A percentile compares a stretch with the other conserved stretches of the same genome.
Conservation (phyloP, 2,113 vertebrate genomes). For the Tetraodon nigroviridis region DNA sequence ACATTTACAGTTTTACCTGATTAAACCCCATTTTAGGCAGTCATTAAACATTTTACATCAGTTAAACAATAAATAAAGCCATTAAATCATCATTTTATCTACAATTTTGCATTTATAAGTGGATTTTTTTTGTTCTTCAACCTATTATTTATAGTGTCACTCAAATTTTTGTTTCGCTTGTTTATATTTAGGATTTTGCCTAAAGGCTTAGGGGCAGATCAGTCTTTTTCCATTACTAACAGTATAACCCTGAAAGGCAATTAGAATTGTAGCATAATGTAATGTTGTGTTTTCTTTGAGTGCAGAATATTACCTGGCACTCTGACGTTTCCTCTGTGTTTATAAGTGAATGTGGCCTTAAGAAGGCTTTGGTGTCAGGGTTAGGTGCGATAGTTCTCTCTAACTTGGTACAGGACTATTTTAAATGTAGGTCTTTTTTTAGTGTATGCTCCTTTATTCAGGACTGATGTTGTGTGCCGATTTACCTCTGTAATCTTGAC, state of each 20-base stretch:
- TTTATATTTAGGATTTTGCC: conserved; percentile 29
- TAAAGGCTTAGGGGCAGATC: conserved; percentile 24
- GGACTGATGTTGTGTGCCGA: neutral
- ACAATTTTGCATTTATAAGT: too few relatives aligned
- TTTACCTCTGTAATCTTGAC: too few relatives aligned
- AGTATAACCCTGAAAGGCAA: conserved; percentile 34
- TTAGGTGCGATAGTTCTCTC: conserved; percentile 43
- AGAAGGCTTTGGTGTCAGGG: conserved; percentile 35
- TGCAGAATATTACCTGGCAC: conserved; percentile 36
- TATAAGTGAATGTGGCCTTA: conserved; percentile 31
- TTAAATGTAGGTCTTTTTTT: conserved; percentile 29
- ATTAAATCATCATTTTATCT: too few relatives aligned
- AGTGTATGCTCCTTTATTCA: conserved; percentile 11
- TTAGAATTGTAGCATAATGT: conserved; percentile 23
- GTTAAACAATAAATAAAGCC: too few relatives aligned
- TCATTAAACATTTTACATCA: too few relatives aligned
- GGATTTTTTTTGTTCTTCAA: too few relatives aligned
- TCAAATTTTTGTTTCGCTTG: too few relatives aligned
- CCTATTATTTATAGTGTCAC: too few relatives aligned
- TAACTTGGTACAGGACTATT: conserved; percentile 18
- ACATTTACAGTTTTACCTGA: too few relatives aligned
- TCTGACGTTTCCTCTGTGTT: conserved; percentile 27
- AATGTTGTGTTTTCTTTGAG: conserved; percentile 39
- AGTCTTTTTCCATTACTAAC: conserved; percentile 37
- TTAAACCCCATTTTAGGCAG: too few relatives aligned